Base-by-base conservation (phyloP, 2,888 invertebrate species). In the Synanthedon formicaeformis region DNA sequence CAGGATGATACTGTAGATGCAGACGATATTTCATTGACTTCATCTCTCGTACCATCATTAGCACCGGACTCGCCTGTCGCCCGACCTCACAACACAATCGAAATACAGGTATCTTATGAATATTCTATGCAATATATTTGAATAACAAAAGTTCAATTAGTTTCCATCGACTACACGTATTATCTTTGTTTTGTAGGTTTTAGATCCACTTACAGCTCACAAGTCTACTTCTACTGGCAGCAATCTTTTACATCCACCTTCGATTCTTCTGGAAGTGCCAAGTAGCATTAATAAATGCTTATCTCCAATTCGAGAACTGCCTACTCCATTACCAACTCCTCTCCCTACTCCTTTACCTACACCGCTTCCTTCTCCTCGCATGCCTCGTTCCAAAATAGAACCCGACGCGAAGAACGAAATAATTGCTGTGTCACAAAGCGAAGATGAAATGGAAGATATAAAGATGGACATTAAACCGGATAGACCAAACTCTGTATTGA, bases 291-390 rank as follows among this genome's bases (percentile, higher is more conserved):
- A 91, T 70, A 93, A 93, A 79, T 94, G 94, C 83, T 89, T 94
- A 60, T 94, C 94, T 52, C 94, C 94, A 0, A 94, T 94, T 60
- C 87, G 92, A 60, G 94, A 94, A 76, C 88, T 94, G 61, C 94
- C 94, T 3, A 93, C 93, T 4, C 93, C 93, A 4, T 87, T 92
- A 52, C 93, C 92, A 12, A 89, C 89, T 11, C 90, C 90, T 1
- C 73, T 87, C 0, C 85, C 88, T 1, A 91, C 92, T 12, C 93
- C 92, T 3, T 87, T 92, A 13, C 88, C 92, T 12, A 92, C 93
- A 0, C 93, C 93, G 0, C 81, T 92, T 16, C 86, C 74, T 55
- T 89, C 75, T 55, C 90, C 71, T 55, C 82, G 71, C 52, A 81
- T 78, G 86, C 87, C 75, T 60, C 82, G 78, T 66, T 85, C 69